Base-by-base conservation (phyloP, 2,797 vertebrate species). In the Spizella passerina region DNA sequence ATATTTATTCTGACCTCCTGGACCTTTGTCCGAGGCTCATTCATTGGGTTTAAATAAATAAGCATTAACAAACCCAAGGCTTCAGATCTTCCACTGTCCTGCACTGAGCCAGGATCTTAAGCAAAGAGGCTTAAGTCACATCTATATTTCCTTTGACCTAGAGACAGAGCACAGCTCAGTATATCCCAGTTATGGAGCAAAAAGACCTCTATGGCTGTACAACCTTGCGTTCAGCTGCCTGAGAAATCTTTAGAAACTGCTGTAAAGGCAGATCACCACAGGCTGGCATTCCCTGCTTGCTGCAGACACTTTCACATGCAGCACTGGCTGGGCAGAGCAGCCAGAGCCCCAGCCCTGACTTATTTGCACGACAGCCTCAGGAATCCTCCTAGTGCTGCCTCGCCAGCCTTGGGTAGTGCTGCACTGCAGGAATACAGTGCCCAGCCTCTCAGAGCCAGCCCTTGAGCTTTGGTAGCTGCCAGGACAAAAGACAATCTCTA, bases 1-100 rank as follows among this genome's bases (percentile, higher is more conserved):
- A 34, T 32, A 34, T 87, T 91, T 75, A 65, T 89, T 87, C 50
- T 76, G 69, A 93, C 61, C 84, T 84, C 27, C 17, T 49, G 10
- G 65, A 80, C 39, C 43, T 82, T 87, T 61, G 39, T 83, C 61
- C 8, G 3, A n/a, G 30, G 34, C 55, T 69, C 46, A 24, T 75
- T 91, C 30, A 71, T 29, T 47, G 8, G 27, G 46, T 75, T 87
- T 94, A 96, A 92, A 86, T 82, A 94, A 96, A 95, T 69, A 65
- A 76, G 32, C 70, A 84, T 83, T 96, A 91, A 83, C 50, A 93
- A 89, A 66, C 14, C 13, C 57, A 85, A 55, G 77, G 46, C 69
- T 77, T 50, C 77, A 93, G 69, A 89, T 68, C 29, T 84, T 94
- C 86, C 46, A 59, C 59, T 59, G 59, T 78, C 50, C 72, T 69